Evolutionary conservation across 2,797 vertebrate species (phyloP), one percentile per base, ranked within the genome.

Genomic region (Pseudomugil tenellus): DNA sequence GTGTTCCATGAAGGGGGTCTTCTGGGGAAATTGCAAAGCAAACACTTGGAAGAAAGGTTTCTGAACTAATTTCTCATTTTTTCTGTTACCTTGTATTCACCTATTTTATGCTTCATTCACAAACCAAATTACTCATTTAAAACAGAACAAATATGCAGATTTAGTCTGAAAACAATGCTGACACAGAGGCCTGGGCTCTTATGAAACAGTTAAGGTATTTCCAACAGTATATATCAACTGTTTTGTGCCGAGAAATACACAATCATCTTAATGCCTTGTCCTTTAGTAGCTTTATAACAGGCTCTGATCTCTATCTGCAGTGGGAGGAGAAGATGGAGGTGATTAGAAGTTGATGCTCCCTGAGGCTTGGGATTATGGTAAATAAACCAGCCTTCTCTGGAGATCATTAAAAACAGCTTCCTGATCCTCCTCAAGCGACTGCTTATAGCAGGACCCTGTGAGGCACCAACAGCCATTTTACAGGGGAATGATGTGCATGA

Each of bases 361-460:
- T 80, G 70, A 81, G 91, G 91, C 84, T 76, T 55, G 64, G 84
- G 91, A 93, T 92, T 93, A 93, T 92, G 87, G 85, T 92, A 92
- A 92, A 91, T 87, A 89, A 86, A 85, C 78, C 53, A 51, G 60
- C 68, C 0, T 71, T 87, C 87, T 83, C 77, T 34, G 65, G 80
- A 81, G 90, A 91, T 87, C 82, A 83, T 90, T 89, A 89, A 88
- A 92, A 89, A 87, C 80, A 83, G 84, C 75, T 79, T 80, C 67
- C 55, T 84, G 82, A 79, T 78, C 79, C 75, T 66, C 64, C 79
- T 66, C 81, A 58, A 85, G 74, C 76, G 61, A 80, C 78, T 86
- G 85, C 83, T 84, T 78, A 81, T 83, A 77, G 53, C 31, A 58
- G 74, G 78, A 83, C 71, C 75, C 90, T 84, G 26, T 54, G 43